Base-by-base conservation (phyloP, 2,888 invertebrate genomes). In the Smittia sp. region DNA sequence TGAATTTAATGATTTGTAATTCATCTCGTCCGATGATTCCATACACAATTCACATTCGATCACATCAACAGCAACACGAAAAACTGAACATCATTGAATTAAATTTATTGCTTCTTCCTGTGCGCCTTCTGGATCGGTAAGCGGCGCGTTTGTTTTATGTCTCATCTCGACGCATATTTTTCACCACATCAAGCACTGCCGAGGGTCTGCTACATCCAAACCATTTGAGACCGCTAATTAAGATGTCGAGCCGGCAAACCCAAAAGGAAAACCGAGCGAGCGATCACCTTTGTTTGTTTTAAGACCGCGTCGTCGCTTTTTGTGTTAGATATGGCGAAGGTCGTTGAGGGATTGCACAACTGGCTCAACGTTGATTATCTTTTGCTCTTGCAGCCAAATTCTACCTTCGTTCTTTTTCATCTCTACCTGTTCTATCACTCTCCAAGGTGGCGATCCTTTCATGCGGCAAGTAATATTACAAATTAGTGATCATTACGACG, bases 241-340 rank as follows among this genome's bases (percentile, higher is more conserved):
- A 63, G 63, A 63, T 25, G 63, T 63, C 63, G 63, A 58, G 18
- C 13, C 22, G 63, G 18, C 63, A 20, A 27, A 27, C 13, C 22
- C 22, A 18, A 58, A 58, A 58, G 20, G 15, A 58, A 58, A 20
- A 58, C 22, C 58, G 22, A n/a, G 58, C 58, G 58, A 52, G n/a
- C 11, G 25, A 38, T 66, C 66, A 66, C 18, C 24, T 70, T 70
- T 72, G 62, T 72, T 72, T 72, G 72, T 72, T 72, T 72, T 72
- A 27, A 46, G 18, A n/a, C 27, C 24, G n/a, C n/a, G 7, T 58
- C 58, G n/a, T 58, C 58, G 15, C 9, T 27, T 27, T n/a, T 13
- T n/a, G 22, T 27, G 25, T 41, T n/a, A n/a, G n/a, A n/a, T n/a
- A 18, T 22, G 38, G 72, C 62, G 72, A 72, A 72, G 72, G 72